phyloP scores from a whole-genome alignment of 2,113 vertebrate genomes.

The Halcyon malimbica region DNA sequence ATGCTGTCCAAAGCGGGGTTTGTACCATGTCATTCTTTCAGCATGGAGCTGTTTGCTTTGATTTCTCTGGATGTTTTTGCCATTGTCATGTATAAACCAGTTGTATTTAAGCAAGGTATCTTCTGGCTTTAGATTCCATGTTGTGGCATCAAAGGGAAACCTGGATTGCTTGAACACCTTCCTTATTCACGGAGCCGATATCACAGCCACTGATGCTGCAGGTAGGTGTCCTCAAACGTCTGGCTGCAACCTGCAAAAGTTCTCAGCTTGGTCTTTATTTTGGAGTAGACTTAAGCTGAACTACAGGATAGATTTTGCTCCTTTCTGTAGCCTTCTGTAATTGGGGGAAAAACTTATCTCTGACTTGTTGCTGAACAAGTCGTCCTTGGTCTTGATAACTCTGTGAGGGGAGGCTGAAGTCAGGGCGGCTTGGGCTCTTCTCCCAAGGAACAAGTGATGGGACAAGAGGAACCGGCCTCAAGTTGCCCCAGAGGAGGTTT shows the following conservation, averaged over 20 bases:
- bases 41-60: background rate
- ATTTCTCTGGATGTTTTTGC: background rate
- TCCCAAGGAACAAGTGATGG: too few relatives aligned
- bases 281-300: background rate
- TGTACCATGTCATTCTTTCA: background rate
- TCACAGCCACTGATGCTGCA: constrained; percentile 87
- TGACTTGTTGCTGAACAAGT: background rate
- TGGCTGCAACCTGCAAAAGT: background rate
- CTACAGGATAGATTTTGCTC: background rate
- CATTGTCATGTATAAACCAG: background rate
- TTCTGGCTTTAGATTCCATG: constrained; percentile 85
- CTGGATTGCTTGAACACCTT: constrained; percentile 92
- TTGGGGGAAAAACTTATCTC: background rate
- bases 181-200: constrained; percentile 87
- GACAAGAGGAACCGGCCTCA: too few relatives aligned
- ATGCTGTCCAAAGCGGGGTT: background rate
- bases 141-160: constrained; percentile 91
- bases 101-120: background rate
- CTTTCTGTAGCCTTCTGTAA: background rate
- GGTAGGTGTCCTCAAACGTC: constrained; percentile 71
- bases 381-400: too few relatives aligned
- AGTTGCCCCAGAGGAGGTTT: too few relatives aligned
- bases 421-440: too few relatives aligned
- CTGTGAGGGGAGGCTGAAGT: too few relatives aligned
- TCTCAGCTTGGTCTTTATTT: background rate